These are phyloP conservation scores for Centruroides vittatus DNA, from an alignment of 1,140 invertebrate species.

Conservation along the genomic window DNA sequence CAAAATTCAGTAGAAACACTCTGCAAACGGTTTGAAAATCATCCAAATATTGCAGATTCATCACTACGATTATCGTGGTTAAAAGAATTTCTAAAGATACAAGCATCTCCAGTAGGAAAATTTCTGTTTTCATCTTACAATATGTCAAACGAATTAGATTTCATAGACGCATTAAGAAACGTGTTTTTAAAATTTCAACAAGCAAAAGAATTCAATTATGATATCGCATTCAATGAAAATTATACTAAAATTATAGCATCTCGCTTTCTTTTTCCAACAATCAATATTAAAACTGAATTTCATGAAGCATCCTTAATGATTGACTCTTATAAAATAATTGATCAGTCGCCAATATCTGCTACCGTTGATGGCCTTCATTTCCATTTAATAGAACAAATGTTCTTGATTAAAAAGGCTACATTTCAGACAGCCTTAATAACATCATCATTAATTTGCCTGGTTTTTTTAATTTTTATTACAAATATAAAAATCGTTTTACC, in stretches of 20 bases:
- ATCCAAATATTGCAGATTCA: conserved; percentile 47
- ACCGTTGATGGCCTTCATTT: conserved; percentile 27
- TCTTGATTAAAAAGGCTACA: conserved; percentile 31
- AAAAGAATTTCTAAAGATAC: conserved; percentile 61
- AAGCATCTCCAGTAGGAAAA: conserved; percentile 53
- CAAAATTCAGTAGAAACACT: conserved; percentile 64
- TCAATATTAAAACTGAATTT: conserved; percentile 75
- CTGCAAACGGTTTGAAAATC: conserved; percentile 60
- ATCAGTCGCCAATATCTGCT: conserved; percentile 59
- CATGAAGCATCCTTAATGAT: conserved; percentile 80
- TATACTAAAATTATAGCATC: conserved; percentile 60
- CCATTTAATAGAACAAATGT: conserved; percentile 81
- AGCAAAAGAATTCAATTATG: conserved; percentile 52
- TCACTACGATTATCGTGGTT: conserved; percentile 84
- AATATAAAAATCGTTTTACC: conserved; percentile 82
- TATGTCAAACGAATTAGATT: conserved; percentile 55
- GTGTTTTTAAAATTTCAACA: conserved; percentile 22
- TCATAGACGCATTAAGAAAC: conserved; percentile 57
- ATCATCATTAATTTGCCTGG: conserved; percentile 83
- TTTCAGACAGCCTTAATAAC: conserved; percentile 84
- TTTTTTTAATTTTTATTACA: conserved; percentile 89
- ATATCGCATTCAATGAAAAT: conserved; percentile 65
- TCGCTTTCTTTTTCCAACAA: conserved; percentile 71
- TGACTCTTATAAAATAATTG: conserved; percentile 57
- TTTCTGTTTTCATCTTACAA: conserved; percentile 42